Percentiles rank a stretch among this genome's conserved stretches.
phyloP scores from a whole-genome alignment of 64 coral and sea anemone species.

The Montipora foliosa region DNA sequence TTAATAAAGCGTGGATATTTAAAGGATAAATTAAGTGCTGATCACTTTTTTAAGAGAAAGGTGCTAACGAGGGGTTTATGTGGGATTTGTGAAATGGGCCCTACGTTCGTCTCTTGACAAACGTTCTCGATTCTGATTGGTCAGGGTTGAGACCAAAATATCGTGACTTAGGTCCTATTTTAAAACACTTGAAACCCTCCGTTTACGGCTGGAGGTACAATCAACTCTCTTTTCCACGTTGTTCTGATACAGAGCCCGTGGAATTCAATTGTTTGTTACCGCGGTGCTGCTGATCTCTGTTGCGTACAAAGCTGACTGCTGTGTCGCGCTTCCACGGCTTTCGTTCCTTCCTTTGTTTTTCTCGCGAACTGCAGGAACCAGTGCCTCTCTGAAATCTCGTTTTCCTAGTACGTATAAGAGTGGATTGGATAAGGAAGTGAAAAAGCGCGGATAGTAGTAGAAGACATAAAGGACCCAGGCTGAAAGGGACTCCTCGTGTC shows the following conservation, averaged over 20 bases:
- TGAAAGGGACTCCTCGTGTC: neutral
- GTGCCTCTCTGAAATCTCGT: conserved; percentile 73
- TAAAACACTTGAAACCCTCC: too few relatives aligned
- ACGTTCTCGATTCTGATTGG: too few relatives aligned
- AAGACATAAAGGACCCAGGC: conserved; percentile 70
- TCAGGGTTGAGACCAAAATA: too few relatives aligned
- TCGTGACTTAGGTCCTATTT: too few relatives aligned
- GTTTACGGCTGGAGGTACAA: too few relatives aligned
- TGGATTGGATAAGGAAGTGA: conserved; percentile 74
- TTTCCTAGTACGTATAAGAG: conserved; percentile 77
- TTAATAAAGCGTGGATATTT: too few relatives aligned
- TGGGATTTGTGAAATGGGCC: too few relatives aligned
- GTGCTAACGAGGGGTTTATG: neutral
- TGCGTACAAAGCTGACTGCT: neutral
- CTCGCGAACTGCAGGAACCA: neutral
- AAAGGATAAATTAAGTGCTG: too few relatives aligned
- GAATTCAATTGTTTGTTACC: neutral
- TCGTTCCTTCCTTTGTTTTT: neutral
- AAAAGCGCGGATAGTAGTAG: conserved; percentile 63
- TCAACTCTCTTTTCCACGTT: too few relatives aligned
- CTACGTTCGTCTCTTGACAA: too few relatives aligned
- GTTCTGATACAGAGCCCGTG: too few relatives aligned
- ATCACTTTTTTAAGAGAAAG: too few relatives aligned
- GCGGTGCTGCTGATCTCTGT: neutral
- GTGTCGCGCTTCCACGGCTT: conserved; percentile 1